Percentiles rank a stretch among this genome's conserved stretches.
phyloP scores from a whole-genome alignment of 2,888 invertebrate species.

The Netelia virgata region DNA sequence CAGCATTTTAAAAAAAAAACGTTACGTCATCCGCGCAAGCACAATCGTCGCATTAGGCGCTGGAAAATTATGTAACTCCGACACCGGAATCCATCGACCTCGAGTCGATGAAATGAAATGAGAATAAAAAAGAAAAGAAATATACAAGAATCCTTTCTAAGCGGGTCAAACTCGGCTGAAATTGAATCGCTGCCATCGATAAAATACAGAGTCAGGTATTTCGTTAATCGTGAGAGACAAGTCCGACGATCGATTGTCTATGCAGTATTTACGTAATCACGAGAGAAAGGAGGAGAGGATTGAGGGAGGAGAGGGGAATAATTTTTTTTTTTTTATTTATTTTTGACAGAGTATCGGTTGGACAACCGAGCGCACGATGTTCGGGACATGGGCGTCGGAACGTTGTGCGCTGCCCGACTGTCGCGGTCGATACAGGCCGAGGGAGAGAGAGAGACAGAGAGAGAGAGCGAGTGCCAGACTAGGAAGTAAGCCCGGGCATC shows the following conservation, averaged over 20 bases:
- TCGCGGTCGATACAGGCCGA: slow-evolving; percentile 83
- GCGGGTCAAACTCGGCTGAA: slow-evolving; percentile 8
- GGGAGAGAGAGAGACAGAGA: slow-evolving; percentile 28
- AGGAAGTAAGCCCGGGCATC: slow-evolving; percentile 84
- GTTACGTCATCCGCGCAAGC: slow-evolving; percentile 7
- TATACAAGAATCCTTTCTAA: background rate
- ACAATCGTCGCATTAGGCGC: background rate
- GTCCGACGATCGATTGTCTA: slow-evolving; percentile 46
- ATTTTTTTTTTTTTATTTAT: slow-evolving; percentile 24
- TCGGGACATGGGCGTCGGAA: slow-evolving; percentile 76
- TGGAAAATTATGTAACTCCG: slow-evolving; percentile 17
- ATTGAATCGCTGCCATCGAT: background rate
- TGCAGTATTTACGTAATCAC: slow-evolving; percentile 28
- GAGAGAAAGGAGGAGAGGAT: slow-evolving; percentile 26
- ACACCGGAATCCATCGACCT: background rate
- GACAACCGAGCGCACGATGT: slow-evolving; percentile 62
- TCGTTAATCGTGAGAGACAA: slow-evolving; percentile 36
- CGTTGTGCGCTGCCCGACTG: slow-evolving; percentile 72
- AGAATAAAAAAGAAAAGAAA: background rate
- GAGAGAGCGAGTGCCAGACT: slow-evolving; percentile 77
- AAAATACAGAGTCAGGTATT: background rate
- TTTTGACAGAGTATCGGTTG: slow-evolving; percentile 53
- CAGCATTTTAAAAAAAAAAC: slow-evolving; percentile 1
- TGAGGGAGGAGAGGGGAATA: slow-evolving; percentile 42
- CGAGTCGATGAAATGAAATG: background rate